Conservation (phyloP, 2,888 invertebrate genomes). For the Platycheirus albimanus region DNA sequence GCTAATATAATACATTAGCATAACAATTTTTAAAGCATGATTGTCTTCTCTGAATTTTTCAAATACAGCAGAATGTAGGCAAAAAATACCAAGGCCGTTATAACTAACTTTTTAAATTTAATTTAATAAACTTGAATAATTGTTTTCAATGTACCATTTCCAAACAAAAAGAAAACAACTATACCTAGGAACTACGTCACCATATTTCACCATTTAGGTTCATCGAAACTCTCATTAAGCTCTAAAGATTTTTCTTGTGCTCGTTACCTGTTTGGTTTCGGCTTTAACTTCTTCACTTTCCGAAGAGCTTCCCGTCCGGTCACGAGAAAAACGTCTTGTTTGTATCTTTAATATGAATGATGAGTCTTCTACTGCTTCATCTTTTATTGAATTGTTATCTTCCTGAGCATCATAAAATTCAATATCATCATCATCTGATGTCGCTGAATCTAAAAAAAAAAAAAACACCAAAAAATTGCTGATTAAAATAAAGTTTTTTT, state of each 20-base stretch:
- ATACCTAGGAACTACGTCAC: constrained; percentile 15
- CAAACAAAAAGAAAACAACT: constrained; percentile 17
- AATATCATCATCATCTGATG: constrained; percentile 88
- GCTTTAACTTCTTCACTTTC: constrained; percentile 83
- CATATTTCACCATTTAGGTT: constrained; percentile 1
- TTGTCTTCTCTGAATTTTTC: no score
- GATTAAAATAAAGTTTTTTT: constrained; percentile 19
- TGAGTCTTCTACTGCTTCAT: constrained; percentile 81
- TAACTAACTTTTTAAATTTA: no score
- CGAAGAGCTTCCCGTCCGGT: constrained; percentile 82
- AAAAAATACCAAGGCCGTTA: no score
- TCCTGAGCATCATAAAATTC: constrained; percentile 89
- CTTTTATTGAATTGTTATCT: constrained; percentile 79
- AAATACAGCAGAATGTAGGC: no score
- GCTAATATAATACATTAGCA: no score
- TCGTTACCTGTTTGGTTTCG: constrained; percentile 82
- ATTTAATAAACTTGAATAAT: no score
- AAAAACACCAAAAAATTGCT: constrained; percentile 20
- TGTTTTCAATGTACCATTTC: neutral
- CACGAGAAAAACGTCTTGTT: constrained; percentile 82
- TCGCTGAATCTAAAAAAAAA: constrained; percentile 77
- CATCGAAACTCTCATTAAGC: constrained; percentile 13
- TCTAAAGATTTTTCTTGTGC: neutral
- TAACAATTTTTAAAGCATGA: no score
- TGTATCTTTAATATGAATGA: constrained; percentile 87